These are phyloP conservation scores for Raphicerus campestris DNA, from an alignment of 2,113 vertebrate species.

Conservation along the genomic window DNA sequence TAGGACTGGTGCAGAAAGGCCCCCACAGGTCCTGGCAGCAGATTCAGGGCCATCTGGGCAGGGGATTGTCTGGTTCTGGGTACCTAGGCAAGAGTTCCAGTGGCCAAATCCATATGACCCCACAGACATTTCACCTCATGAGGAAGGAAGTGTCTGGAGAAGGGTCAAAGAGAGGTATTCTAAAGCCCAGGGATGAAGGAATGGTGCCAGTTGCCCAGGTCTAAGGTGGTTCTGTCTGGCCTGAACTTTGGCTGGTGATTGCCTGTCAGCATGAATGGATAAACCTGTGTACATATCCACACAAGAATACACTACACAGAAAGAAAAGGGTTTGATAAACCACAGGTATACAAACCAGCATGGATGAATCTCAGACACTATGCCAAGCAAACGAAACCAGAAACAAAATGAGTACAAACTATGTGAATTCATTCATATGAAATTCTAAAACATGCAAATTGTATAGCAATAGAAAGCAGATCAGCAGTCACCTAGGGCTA, in stretches of 20 bases:
- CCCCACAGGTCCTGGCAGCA: not conserved
- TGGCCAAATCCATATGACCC: not conserved
- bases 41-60: not conserved
- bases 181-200: not conserved
- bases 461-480: not conserved
- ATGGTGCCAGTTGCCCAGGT: not conserved
- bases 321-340: not conserved
- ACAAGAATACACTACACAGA: not conserved
- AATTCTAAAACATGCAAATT: slow-evolving; percentile 23
- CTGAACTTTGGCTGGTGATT: not conserved
- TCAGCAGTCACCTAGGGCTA: not conserved
- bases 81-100: not conserved
- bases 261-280: not conserved
- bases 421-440: not conserved
- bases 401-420: not conserved
- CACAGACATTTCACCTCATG: not conserved
- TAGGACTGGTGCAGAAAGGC: not conserved
- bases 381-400: not conserved
- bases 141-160: not conserved
- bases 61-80: not conserved
- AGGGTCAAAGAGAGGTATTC: not conserved
- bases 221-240: not conserved
- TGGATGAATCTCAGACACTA: not conserved
- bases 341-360: not conserved
- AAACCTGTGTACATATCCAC: not conserved